Percentiles rank a stretch among this genome's conserved stretches.
Conservation (phyloP, 2,113 vertebrate species). For the Passer domesticus region DNA sequence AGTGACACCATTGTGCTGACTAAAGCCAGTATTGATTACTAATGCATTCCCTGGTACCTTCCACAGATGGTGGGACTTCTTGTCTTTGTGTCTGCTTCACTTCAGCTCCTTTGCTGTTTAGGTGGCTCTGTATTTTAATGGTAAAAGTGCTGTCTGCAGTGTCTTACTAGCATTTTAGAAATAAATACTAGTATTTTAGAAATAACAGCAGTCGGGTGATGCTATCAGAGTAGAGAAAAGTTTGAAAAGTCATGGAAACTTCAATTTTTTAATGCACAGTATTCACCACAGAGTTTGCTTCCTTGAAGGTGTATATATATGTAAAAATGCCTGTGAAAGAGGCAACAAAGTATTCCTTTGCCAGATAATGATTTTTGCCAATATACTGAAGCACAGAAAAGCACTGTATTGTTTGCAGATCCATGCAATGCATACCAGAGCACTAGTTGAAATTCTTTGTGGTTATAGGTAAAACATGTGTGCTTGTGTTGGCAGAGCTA, state of each 20-base stretch:
- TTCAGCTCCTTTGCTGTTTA: not conserved
- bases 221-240: not conserved
- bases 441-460: not conserved
- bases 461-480: not conserved
- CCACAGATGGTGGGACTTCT: not conserved
- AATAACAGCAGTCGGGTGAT: not conserved
- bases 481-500: slow-evolving; percentile 4
- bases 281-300: not conserved
- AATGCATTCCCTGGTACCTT: not conserved
- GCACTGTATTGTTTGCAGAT: not conserved
- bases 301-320: not conserved
- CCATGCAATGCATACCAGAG: not conserved
- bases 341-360: not conserved
- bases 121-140: not conserved
- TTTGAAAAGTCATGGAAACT: not conserved
- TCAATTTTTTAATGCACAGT: not conserved
- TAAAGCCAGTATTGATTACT: not conserved
- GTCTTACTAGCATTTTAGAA: not conserved
- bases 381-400: not conserved
- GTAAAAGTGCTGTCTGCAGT: not conserved
- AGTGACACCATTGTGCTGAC: not conserved
- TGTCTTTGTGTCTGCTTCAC: not conserved
- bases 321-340: not conserved
- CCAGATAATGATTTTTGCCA: not conserved
- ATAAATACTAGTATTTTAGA: not conserved